A percentile compares a stretch with the other conserved stretches of the same genome.
phyloP scores from a whole-genome alignment of 2,113 vertebrate genomes.

The Crocuta crocuta region DNA sequence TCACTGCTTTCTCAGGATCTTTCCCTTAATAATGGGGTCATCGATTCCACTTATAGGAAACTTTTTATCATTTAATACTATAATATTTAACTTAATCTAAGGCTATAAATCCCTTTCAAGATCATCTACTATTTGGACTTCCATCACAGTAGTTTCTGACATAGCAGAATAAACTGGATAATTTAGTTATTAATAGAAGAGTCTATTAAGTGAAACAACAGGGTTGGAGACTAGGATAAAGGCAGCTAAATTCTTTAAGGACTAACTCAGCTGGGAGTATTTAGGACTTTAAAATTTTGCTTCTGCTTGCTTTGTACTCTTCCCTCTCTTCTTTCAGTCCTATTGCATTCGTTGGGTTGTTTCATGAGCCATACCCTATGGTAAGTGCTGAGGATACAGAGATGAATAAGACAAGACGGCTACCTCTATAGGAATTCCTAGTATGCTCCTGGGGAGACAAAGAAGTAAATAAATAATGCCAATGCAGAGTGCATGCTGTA shows the following conservation, averaged over 20 bases:
- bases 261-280: background rate
- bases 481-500: background rate
- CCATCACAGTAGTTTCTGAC: background rate
- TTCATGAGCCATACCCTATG: background rate
- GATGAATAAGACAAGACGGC: background rate
- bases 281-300: background rate
- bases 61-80: background rate
- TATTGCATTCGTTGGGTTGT: background rate
- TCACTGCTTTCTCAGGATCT: background rate
- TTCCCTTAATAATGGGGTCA: background rate
- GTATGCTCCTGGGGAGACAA: background rate
- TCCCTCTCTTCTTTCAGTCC: background rate
- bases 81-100: background rate
- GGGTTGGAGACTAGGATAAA: background rate
- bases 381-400: background rate
- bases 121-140: background rate
- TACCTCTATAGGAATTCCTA: background rate
- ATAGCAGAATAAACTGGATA: background rate
- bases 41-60: background rate
- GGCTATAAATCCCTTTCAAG: background rate
- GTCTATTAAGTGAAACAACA: background rate
- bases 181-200: background rate
- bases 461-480: background rate
- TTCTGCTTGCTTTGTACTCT: background rate
- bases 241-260: background rate